phyloP scores from a whole-genome alignment of 2,113 vertebrate genomes.

The Labrus mixtus region DNA sequence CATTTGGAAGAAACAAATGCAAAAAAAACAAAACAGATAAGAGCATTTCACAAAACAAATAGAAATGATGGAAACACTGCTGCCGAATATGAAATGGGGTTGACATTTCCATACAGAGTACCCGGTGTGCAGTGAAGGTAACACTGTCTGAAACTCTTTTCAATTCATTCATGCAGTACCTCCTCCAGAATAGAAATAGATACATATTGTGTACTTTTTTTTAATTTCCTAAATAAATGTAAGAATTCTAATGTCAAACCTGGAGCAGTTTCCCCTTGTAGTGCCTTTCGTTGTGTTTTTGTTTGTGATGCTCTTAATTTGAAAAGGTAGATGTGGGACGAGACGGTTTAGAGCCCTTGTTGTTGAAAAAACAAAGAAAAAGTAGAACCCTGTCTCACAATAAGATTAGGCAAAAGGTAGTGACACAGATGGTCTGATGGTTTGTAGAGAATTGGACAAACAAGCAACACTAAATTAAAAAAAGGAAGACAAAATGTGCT shows the following conservation, averaged over 20 bases:
- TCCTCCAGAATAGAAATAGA: not conserved
- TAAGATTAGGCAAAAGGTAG: not conserved
- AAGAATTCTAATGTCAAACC: too few species aligned
- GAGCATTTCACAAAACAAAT: constrained; percentile 19
- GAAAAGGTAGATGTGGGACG: too few species aligned
- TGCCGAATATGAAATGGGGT: not conserved
- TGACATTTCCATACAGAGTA: constrained; percentile 30
- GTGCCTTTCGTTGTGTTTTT: not conserved
- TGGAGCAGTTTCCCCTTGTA: too few species aligned
- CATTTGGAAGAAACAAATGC: constrained; percentile 26
- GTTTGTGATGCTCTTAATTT: not conserved
- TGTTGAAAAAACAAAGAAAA: not conserved
- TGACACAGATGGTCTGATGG: not conserved
- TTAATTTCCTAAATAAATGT: too few species aligned
- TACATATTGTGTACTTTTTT: too few species aligned
- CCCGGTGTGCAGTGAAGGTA: not conserved
- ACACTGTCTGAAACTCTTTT: not conserved
- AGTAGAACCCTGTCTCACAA: not conserved
- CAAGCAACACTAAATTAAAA: not conserved
- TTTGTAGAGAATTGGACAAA: not conserved
- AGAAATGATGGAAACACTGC: not conserved
- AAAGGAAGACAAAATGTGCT: too few species aligned
- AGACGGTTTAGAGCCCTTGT: not conserved
- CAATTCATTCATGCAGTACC: not conserved
- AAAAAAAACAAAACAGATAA: constrained; percentile 2